Evolutionary conservation across 1,140 invertebrate species (phyloP).

Genomic region (Cydia amplana): DNA sequence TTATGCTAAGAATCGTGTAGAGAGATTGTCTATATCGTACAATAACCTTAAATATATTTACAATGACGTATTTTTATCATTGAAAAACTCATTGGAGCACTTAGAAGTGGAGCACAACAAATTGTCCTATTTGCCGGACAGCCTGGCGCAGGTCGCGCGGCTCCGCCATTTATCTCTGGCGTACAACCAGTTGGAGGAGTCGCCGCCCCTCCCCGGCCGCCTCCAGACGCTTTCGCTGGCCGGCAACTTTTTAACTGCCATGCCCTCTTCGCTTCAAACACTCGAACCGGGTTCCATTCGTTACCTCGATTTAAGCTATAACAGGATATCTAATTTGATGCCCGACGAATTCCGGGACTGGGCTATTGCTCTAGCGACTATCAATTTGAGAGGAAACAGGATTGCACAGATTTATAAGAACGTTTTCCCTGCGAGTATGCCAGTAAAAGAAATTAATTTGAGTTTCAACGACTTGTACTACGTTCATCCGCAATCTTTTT

Average conservation of each 20-base stretch:
- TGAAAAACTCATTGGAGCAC: conserved; percentile 87
- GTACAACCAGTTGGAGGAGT: conserved; percentile 86
- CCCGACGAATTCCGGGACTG: conserved; percentile 88
- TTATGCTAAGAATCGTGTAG: conserved; percentile 85
- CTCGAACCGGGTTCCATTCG: conserved; percentile 85
- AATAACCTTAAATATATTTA: conserved; percentile 86
- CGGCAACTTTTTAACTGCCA: conserved; percentile 87
- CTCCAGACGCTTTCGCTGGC: conserved; percentile 89
- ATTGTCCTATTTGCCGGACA: conserved; percentile 83
- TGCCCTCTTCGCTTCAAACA: conserved; percentile 85
- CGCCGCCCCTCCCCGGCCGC: conserved; percentile 79
- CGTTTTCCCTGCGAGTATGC: conserved; percentile 84
- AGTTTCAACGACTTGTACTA: conserved; percentile 93
- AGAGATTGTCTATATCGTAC: conserved; percentile 88
- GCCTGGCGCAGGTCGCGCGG: conserved; percentile 83
- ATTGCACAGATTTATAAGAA: conserved; percentile 87
- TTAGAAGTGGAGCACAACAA: conserved; percentile 91
- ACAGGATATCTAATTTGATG: conserved; percentile 88
- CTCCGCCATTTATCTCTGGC: conserved; percentile 91
- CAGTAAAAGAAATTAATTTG: conserved; percentile 91
- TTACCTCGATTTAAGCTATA: conserved; percentile 93
- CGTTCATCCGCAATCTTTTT: conserved; percentile 87
- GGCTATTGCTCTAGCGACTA: conserved; percentile 89
- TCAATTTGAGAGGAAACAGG: conserved; percentile 91
- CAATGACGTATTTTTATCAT: conserved; percentile 84